Conservation (phyloP, 2,113 vertebrate genomes). For the Cettia cetti region DNA sequence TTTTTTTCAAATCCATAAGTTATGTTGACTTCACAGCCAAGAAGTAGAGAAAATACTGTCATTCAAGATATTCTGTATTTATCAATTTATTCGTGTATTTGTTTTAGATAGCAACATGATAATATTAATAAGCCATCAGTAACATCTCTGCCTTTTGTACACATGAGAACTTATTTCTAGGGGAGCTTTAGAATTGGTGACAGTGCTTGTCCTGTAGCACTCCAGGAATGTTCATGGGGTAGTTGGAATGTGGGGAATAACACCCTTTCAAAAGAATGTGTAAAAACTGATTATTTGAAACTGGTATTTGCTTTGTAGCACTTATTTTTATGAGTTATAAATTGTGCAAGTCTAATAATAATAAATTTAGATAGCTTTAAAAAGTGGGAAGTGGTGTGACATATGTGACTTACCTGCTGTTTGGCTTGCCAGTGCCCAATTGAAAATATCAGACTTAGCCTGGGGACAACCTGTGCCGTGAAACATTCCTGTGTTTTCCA, state of each 20-base stretch:
- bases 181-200: background rate
- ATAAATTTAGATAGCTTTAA: background rate
- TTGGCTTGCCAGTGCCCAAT: background rate
- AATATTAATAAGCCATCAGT: background rate
- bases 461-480: background rate
- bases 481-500: background rate
- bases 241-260: background rate
- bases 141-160: background rate
- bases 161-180: background rate
- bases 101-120: background rate
- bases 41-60: background rate
- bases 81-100: background rate
- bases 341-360: background rate
- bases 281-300: background rate
- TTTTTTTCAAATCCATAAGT: background rate
- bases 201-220: background rate
- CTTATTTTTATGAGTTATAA: background rate
- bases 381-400: background rate
- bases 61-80: background rate
- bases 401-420: fast-evolving
- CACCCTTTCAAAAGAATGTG: background rate
- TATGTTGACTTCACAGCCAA: background rate
- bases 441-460: background rate
- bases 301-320: background rate
- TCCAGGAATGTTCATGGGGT: background rate